Percentiles rank a stretch among this genome's conserved stretches.
Conservation (phyloP, 2,888 invertebrate species). For the Alloplasta piceator region DNA sequence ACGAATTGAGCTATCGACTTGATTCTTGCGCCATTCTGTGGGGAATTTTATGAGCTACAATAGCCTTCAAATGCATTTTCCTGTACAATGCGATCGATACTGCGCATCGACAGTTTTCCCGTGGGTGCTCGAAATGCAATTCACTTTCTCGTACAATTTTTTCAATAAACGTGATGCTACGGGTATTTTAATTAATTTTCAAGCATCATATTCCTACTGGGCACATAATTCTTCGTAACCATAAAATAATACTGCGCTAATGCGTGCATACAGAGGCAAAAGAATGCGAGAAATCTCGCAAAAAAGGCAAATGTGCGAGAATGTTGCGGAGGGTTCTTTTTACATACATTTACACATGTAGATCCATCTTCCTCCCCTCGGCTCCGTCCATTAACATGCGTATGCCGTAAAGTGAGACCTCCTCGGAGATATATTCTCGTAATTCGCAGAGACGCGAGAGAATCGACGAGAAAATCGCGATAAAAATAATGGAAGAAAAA, state of each 20-base stretch:
- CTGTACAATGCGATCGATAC: no score
- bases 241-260: constrained; percentile 36
- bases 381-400: neutral
- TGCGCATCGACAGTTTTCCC: no score
- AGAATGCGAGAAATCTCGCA: constrained; percentile 11
- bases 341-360: constrained; percentile 7
- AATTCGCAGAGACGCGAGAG: constrained; percentile 10
- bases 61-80: no score
- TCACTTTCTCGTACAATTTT: no score
- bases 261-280: neutral
- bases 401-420: constrained; percentile 38
- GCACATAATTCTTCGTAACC: constrained; percentile 25
- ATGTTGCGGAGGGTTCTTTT: constrained; percentile 27
- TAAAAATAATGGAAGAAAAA: constrained; percentile 18
- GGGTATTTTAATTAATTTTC: no score
- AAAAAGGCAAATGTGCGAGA: constrained; percentile 47
- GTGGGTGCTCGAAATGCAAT: no score
- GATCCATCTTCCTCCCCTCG: neutral
- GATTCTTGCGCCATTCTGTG: no score
- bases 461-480: neutral
- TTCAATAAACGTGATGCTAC: no score
- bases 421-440: constrained; percentile 44
- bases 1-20: no score
- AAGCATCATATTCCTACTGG: no score
- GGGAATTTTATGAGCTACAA: no score